phyloP scores from a whole-genome alignment of 2,797 vertebrate species.

The Sebastes elongatus region DNA sequence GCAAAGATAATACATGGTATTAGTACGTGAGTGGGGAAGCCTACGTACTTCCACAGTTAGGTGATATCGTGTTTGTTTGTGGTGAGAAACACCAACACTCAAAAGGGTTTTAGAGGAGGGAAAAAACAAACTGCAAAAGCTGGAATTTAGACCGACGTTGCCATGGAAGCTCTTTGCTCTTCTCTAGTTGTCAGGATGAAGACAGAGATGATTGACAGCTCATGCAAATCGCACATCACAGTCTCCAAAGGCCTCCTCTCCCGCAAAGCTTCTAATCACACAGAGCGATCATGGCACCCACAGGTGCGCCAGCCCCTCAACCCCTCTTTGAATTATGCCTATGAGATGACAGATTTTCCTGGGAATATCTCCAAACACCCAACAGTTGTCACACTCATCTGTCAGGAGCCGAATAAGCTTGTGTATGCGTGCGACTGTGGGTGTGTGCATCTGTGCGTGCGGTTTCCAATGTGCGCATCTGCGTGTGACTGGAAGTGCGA shows the following conservation, averaged over 20 bases:
- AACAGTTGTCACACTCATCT: conserved; percentile 71
- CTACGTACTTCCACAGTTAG: conserved; percentile 15
- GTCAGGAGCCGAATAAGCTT: conserved; percentile 44
- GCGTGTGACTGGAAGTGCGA: conserved; percentile 39
- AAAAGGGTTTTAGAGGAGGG: conserved; percentile 2
- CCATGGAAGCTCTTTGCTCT: conserved; percentile 50
- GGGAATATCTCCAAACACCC: conserved; percentile 69
- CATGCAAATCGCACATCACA: conserved; percentile 70
- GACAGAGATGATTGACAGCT: conserved; percentile 72
- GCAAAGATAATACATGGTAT: conserved; percentile 61
- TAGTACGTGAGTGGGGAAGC: conserved; percentile 41
- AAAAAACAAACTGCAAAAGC: neutral
- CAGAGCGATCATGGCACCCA: conserved; percentile 61
- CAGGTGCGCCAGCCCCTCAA: conserved; percentile 66
- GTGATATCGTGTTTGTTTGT: conserved; percentile 44
- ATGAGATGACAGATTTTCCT: conserved; percentile 61
- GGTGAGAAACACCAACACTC: conserved; percentile 22
- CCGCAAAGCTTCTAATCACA: conserved; percentile 65
- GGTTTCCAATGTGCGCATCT: neutral
- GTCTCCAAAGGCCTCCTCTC: conserved; percentile 54
- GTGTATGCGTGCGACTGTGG: conserved; percentile 5
- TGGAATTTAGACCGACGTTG: conserved; percentile 35
- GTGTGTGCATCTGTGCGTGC: conserved; percentile 15
- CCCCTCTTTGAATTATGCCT: conserved; percentile 61
- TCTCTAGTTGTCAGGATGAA: conserved; percentile 50